Conservation (phyloP, 2,113 vertebrate genomes). For the Callospermophilus lateralis region DNA sequence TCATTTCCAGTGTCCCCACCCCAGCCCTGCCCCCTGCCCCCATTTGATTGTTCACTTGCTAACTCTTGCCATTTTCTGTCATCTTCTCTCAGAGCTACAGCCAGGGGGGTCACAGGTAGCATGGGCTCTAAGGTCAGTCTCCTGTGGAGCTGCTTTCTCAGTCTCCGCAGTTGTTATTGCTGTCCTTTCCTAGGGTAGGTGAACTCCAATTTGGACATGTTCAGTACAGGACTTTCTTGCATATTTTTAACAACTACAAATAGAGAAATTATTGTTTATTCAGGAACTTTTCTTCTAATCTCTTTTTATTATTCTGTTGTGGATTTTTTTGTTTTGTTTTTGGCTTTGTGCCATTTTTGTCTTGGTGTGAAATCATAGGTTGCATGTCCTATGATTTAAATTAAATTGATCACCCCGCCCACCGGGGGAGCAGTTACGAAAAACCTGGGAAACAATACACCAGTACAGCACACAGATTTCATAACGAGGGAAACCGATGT, state of each 20-base stretch:
- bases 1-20: not conserved
- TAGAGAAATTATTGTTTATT: not conserved
- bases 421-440: not conserved
- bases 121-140: not conserved
- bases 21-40: fast-evolving
- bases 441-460: not conserved
- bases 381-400: not conserved
- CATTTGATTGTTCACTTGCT: not conserved
- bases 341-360: not conserved
- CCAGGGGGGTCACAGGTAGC: not conserved
- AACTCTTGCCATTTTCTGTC: not conserved
- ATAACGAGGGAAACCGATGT: not conserved
- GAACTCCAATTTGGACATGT: not conserved
- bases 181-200: not conserved
- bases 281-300: not conserved
- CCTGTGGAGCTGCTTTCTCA: not conserved
- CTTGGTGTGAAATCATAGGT: constrained; percentile 19
- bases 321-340: not conserved
- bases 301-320: not conserved
- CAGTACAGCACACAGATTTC: not conserved
- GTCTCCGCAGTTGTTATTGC: not conserved
- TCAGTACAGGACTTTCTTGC: not conserved
- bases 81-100: not conserved
- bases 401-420: not conserved
- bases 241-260: not conserved